Evolutionary conservation across 1,140 invertebrate genomes (phyloP).

Genomic region (Tachypleus tridentatus): DNA sequence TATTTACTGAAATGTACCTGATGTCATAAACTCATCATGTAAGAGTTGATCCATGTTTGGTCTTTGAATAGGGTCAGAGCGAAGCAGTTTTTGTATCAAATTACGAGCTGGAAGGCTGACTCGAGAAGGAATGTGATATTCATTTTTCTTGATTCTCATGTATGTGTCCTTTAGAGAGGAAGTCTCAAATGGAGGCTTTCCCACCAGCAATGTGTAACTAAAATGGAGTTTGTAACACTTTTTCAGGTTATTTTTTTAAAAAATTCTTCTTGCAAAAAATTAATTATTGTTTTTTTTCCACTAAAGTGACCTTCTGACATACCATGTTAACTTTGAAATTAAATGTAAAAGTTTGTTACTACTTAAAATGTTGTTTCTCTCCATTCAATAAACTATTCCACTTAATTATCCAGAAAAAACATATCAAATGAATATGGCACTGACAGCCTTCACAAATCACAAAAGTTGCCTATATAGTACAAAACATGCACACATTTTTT

Average conservation of each 20-base stretch:
- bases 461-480: background rate
- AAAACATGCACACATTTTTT: background rate
- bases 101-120: slow-evolving; percentile 37
- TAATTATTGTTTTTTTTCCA: background rate
- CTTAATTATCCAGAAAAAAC: no score
- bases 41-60: slow-evolving; percentile 45
- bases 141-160: slow-evolving; percentile 46
- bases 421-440: no score
- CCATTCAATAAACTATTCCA: no score
- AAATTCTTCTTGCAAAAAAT: background rate
- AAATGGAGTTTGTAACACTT: no score
- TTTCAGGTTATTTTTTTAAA: slow-evolving; percentile 25
- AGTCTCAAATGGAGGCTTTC: slow-evolving; percentile 55
- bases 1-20: no score
- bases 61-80: slow-evolving; percentile 41
- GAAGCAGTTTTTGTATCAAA: slow-evolving; percentile 44
- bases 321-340: no score
- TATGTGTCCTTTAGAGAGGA: slow-evolving; percentile 49
- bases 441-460: no score
- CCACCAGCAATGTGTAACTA: slow-evolving; percentile 46
- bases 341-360: no score
- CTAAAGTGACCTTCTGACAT: no score
- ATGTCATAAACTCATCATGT: slow-evolving; percentile 44
- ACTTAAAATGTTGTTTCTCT: no score
- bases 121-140: slow-evolving; percentile 44